Percentiles rank a stretch among this genome's conserved stretches.
phyloP scores from a whole-genome alignment of 2,888 invertebrate genomes.

The Coleophora deauratella region DNA sequence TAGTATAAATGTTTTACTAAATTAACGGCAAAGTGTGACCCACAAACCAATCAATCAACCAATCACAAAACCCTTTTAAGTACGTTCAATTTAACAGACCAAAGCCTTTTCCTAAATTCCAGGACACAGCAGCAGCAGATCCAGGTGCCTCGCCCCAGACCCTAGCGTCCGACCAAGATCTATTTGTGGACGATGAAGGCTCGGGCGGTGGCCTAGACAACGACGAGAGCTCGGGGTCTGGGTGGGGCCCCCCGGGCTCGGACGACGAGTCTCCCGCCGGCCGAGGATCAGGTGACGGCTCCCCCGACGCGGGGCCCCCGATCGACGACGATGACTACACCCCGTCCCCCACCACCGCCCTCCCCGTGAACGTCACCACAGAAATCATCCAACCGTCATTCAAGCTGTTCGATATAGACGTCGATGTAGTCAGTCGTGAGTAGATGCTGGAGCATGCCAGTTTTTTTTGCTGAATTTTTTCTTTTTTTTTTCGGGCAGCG shows the following conservation, averaged over 20 bases:
- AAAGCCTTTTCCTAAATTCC: conserved; percentile 30
- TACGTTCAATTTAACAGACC: background rate
- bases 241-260: conserved; percentile 79
- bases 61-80: too few relatives aligned
- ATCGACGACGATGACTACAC: conserved; percentile 65
- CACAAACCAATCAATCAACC: too few relatives aligned
- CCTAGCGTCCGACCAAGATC: conserved; percentile 71
- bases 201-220: conserved; percentile 84
- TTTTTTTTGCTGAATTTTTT: conserved; percentile 53
- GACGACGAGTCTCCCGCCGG: conserved; percentile 81
- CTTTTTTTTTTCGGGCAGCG: conserved; percentile 22
- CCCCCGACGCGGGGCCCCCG: conserved; percentile 36
- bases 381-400: conserved; percentile 18
- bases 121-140: conserved; percentile 54
- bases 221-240: conserved; percentile 91
- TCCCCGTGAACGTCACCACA: conserved; percentile 16
- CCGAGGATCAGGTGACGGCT: conserved; percentile 60
- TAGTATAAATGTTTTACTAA: too few relatives aligned
- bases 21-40: too few relatives aligned
- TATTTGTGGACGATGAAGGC: conserved; percentile 85
- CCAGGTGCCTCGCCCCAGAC: conserved; percentile 41
- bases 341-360: conserved; percentile 21
- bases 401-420: conserved; percentile 48
- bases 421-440: conserved; percentile 66
- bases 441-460: conserved; percentile 70